Percentiles rank a stretch among this genome's conserved stretches.
Conservation (phyloP, 2,797 vertebrate genomes). For the Sparidentex hasta region DNA sequence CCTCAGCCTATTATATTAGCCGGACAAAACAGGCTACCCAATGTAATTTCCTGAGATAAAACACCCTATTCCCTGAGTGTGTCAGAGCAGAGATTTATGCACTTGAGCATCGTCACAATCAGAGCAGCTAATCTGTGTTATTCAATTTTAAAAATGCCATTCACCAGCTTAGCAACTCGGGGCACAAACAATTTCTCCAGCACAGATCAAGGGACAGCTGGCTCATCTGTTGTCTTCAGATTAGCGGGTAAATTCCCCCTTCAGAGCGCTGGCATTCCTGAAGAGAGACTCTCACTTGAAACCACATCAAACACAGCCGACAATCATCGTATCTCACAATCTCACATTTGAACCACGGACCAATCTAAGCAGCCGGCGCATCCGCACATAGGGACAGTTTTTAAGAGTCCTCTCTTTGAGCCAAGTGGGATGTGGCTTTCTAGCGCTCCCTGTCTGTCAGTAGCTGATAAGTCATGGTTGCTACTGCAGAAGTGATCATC, state of each 20-base stretch:
- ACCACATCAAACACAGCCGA: conserved; percentile 41
- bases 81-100: conserved; percentile 38
- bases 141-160: conserved; percentile 69
- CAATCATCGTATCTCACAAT: conserved; percentile 44
- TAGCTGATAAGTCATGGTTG: conserved; percentile 47
- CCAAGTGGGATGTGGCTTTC: conserved; percentile 30
- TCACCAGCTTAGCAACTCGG: conserved; percentile 59
- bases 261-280: conserved; percentile 29
- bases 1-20: background rate
- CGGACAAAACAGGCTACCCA: conserved; percentile 6
- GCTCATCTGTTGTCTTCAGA: conserved; percentile 63
- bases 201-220: conserved; percentile 57
- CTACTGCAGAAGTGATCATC: conserved; percentile 21
- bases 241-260: conserved; percentile 49
- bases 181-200: conserved; percentile 42
- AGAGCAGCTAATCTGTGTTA: conserved; percentile 65
- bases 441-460: conserved; percentile 57
- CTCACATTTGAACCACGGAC: conserved; percentile 40
- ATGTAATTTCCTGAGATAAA: conserved; percentile 42
- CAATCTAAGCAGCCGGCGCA: conserved; percentile 31
- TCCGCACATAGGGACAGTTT: background rate
- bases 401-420: conserved; percentile 28
- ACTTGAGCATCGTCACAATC: conserved; percentile 50
- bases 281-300: conserved; percentile 35
- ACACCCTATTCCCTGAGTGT: conserved; percentile 24